These are phyloP conservation scores for Formica aserva DNA, from an alignment of 2,888 invertebrate genomes.

Conservation along the genomic window DNA sequence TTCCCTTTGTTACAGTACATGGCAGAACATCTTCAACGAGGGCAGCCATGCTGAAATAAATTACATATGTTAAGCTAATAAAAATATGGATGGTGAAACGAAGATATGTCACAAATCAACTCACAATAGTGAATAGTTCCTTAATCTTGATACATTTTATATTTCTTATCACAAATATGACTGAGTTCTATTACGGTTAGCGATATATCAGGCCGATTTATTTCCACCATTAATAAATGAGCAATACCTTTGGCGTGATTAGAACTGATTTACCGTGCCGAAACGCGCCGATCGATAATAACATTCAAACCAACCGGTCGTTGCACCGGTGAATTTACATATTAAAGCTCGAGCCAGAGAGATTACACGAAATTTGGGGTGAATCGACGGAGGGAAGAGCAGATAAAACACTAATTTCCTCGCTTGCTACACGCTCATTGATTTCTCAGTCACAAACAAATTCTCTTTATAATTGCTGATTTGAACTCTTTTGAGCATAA, in stretches of 20 bases:
- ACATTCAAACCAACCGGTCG: constrained; percentile 65
- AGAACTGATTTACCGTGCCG: constrained; percentile 42
- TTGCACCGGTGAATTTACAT: constrained; percentile 71
- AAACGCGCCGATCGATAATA: constrained; percentile 61
- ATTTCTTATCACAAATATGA: constrained; percentile 6
- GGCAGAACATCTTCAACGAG: too few species aligned
- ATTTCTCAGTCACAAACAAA: constrained; percentile 48
- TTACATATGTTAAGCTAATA: too few species aligned
- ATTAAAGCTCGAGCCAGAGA: constrained; percentile 66
- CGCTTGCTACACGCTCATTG: constrained; percentile 60
- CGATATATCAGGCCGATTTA: constrained; percentile 18
- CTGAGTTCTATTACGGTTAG: neutral
- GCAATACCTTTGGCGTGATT: constrained; percentile 40
- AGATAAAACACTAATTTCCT: constrained; percentile 63
- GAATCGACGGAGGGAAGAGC: constrained; percentile 15
- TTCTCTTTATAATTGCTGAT: constrained; percentile 1
- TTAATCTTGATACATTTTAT: neutral
- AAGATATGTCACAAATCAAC: too few species aligned
- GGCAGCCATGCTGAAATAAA: too few species aligned
- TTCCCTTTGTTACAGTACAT: too few species aligned
- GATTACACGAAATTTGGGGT: constrained; percentile 67
- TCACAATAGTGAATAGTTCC: too few species aligned
- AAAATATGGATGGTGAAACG: too few species aligned
- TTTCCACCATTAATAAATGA: constrained; percentile 39
- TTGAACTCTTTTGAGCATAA: neutral